These are phyloP conservation scores for Periplaneta americana DNA, from an alignment of 1,140 invertebrate genomes.

Conservation along the genomic window DNA sequence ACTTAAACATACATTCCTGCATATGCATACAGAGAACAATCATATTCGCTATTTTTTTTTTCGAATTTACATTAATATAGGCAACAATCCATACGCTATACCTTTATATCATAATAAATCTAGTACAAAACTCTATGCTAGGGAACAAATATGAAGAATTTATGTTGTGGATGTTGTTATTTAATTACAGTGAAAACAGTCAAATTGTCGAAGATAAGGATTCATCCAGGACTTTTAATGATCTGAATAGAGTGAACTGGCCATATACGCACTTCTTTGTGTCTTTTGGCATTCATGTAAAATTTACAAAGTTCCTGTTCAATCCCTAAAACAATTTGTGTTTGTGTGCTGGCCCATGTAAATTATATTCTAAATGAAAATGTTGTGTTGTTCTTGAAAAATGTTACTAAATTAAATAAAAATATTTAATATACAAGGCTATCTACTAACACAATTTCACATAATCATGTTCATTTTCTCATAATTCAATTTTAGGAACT, in stretches of 20 bases:
- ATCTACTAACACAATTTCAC: not conserved
- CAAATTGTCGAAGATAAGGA: not conserved
- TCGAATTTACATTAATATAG: not conserved
- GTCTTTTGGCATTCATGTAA: not conserved
- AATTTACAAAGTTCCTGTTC: not conserved
- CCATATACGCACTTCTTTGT: not conserved
- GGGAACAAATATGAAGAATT: not conserved
- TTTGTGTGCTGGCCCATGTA: not conserved
- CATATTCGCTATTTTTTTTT: not conserved
- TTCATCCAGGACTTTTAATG: not conserved
- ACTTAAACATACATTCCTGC: too few relatives aligned
- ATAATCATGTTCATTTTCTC: not conserved
- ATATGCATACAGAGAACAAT: not conserved
- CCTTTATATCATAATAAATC: not conserved
- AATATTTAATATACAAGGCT: not conserved
- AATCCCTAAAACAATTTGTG: not conserved
- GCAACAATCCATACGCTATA: not conserved
- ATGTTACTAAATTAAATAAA: not conserved
- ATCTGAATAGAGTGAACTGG: not conserved
- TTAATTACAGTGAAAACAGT: not conserved
- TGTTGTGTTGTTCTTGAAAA: not conserved
- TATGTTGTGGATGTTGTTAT: not conserved
- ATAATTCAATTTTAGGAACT: not conserved
- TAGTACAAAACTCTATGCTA: not conserved
- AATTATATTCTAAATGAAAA: not conserved